Evolutionary conservation across 2,113 vertebrate species (phyloP).

Genomic region (Saguinus imperator): DNA sequence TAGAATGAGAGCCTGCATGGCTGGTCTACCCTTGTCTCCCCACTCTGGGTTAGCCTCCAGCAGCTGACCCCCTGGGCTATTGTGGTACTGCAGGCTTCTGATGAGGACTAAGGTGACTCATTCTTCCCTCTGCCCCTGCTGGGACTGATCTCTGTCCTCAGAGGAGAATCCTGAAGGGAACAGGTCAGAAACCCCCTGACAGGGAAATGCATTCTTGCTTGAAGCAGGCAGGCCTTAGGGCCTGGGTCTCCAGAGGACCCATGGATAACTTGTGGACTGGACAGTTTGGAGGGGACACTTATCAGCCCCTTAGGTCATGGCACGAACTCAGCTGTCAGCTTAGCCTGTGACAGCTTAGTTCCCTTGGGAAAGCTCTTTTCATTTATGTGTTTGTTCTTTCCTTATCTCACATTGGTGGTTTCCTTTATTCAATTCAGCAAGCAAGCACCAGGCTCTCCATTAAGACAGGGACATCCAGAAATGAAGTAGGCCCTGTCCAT

Average conservation of each 20-base stretch:
- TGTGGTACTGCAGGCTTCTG: background rate
- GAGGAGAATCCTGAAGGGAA: background rate
- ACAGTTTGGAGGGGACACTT: background rate
- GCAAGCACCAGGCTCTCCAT: background rate
- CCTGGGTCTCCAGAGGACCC: background rate
- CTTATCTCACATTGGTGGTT: background rate
- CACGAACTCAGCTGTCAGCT: background rate
- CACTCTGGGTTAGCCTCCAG: background rate
- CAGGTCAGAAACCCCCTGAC: background rate
- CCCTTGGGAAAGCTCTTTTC: background rate
- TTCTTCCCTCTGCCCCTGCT: background rate
- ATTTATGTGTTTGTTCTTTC: background rate
- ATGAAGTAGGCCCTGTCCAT: background rate
- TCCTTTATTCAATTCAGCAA: background rate
- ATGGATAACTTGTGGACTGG: background rate
- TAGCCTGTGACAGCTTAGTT: background rate
- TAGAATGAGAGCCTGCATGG: background rate
- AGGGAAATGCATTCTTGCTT: background rate
- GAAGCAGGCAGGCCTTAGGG: background rate
- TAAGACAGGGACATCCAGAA: background rate
- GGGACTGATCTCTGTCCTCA: background rate
- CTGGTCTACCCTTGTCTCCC: background rate
- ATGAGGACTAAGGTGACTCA: accelerated
- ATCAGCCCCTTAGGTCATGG: background rate
- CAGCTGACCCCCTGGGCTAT: background rate